phyloP scores from a whole-genome alignment of 2,113 vertebrate genomes.

The Butorides virescens region DNA sequence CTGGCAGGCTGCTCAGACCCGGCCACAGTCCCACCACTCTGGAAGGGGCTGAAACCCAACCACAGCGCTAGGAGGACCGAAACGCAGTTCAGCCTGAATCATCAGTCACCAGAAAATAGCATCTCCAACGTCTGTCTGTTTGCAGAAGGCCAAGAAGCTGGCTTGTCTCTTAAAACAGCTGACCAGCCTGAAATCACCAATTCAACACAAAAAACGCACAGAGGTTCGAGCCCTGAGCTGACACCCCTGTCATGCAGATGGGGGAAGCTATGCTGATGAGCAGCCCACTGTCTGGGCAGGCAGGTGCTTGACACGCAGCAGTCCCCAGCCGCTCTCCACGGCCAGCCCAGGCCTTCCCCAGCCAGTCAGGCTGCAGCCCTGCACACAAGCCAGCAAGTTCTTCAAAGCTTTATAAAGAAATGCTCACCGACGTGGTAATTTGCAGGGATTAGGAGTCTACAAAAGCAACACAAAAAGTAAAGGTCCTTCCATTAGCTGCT shows the following conservation, averaged over 20 bases:
- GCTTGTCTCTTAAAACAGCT: neutral
- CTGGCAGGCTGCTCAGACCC: neutral
- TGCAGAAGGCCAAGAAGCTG: neutral
- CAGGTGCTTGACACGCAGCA: rapidly evolving
- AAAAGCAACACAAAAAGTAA: neutral
- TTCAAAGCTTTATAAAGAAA: neutral
- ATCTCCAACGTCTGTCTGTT: rapidly evolving
- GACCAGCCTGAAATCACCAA: neutral
- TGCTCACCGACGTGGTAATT: rapidly evolving
- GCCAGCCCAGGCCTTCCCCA: neutral
- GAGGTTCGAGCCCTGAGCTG: neutral
- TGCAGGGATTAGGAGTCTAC: neutral
- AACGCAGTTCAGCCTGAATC: neutral
- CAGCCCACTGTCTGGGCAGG: rapidly evolving
- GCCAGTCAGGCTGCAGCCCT: neutral
- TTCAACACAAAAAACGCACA: neutral
- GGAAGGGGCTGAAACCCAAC: neutral
- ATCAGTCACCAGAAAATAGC: neutral
- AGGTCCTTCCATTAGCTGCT: neutral
- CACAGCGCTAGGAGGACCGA: neutral
- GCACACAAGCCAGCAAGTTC: neutral
- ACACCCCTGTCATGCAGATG: rapidly evolving
- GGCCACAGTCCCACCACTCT: neutral
- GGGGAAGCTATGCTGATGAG: neutral
- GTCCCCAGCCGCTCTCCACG: neutral